Conservation (phyloP, 2,113 vertebrate genomes). For the Corynorhinus townsendii region DNA sequence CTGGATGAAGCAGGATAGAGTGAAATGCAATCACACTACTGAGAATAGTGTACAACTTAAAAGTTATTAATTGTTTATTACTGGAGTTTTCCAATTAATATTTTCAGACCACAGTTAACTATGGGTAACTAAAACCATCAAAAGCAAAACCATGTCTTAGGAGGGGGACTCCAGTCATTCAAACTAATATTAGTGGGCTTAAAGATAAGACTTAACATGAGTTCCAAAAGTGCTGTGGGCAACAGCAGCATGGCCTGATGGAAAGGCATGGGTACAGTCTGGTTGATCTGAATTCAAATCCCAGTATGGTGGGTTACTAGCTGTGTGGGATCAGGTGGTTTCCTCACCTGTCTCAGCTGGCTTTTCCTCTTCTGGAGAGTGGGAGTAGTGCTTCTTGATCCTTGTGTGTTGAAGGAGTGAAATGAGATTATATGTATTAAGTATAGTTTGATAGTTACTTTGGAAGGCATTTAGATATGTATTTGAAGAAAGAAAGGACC, state of each 20-base stretch:
- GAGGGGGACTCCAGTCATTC: not conserved
- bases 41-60: not conserved
- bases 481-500: not conserved
- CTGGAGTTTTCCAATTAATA: not conserved
- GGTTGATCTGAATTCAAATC: not conserved
- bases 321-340: rapidly evolving
- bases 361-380: not conserved
- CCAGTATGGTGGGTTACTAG: not conserved
- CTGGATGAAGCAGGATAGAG: not conserved
- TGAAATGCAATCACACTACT: not conserved
- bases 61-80: not conserved
- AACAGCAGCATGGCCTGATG: not conserved
- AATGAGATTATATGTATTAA: rapidly evolving
- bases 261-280: not conserved
- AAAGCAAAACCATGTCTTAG: not conserved
- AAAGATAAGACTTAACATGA: not conserved
- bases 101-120: not conserved
- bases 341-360: not conserved
- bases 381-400: not conserved
- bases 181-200: not conserved
- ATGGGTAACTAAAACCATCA: not conserved
- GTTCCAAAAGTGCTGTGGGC: not conserved
- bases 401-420: not conserved
- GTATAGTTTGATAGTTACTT: not conserved
- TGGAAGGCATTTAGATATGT: not conserved